Conservation (phyloP, 2,888 invertebrate species). For the Amitus sp. region DNA sequence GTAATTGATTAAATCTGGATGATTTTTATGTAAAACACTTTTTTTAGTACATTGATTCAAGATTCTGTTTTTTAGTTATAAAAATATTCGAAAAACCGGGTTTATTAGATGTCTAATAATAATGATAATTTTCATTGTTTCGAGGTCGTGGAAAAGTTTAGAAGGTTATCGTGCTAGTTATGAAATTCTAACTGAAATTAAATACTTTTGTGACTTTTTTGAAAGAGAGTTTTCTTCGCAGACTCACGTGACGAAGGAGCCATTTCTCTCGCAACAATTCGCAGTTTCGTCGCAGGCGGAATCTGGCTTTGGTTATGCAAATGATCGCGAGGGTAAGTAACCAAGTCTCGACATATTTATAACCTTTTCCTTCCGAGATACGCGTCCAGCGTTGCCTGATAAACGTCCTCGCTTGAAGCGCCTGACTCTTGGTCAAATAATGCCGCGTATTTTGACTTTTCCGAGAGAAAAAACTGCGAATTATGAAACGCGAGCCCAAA, state of each 20-base stretch:
- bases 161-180: too few relatives aligned
- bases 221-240: constrained; percentile 25
- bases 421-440: constrained; percentile 55
- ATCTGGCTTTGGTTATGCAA: constrained; percentile 61
- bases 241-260: constrained; percentile 33
- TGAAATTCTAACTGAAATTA: too few relatives aligned
- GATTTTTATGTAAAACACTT: too few relatives aligned
- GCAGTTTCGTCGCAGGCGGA: too few relatives aligned
- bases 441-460: not conserved
- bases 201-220: not conserved
- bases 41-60: too few relatives aligned
- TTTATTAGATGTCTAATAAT: too few relatives aligned
- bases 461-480: not conserved
- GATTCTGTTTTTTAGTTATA: too few relatives aligned
- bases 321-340: constrained; percentile 53
- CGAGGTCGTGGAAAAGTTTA: too few relatives aligned
- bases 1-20: too few relatives aligned
- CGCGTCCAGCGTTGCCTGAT: constrained; percentile 49
- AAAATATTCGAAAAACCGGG: too few relatives aligned
- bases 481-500: not conserved
- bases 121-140: too few relatives aligned
- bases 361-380: constrained; percentile 56
- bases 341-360: constrained; percentile 61
- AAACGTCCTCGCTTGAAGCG: constrained; percentile 54
- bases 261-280: constrained; percentile 12